Evolutionary conservation across 1,140 invertebrate species (phyloP), one percentile per base, ranked within the genome.

Genomic region (Drosophila novamexicana): DNA sequence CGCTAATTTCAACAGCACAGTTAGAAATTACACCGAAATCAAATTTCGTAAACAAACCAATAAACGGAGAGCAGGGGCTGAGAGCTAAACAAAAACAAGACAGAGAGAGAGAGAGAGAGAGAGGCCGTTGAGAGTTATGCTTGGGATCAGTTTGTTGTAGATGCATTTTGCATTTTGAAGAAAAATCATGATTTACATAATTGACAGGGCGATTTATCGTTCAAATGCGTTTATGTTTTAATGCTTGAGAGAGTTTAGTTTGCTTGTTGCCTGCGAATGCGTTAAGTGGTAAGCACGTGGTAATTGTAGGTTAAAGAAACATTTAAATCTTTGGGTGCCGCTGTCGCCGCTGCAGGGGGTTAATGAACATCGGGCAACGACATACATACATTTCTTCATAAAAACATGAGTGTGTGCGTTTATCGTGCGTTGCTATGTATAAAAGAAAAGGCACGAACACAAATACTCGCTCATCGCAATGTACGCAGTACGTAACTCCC

Each of bases 101-200:
- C 18, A 18, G 22, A 5, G 22, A 29, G 4, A 29, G 22, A 47
- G 22, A 39, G 36, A 45, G 22, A 22, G 6, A 0, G 32, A 53
- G 32, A 45, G 37, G 45, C 40, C 16, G 1, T 40, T 37, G 45
- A 10, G 29, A 37, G 29, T 40, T 54, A 67, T 42, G 54, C 44
- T 59, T 32, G 22, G 14, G 14, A 47, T 45, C 56, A 45, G 1
- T 61, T 37, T 12, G 58, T 16, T 12, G 47, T 36, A 50, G 10
- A 9, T 22, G 53, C 34, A 45, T 62, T 32, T 45, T 22, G 53
- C 34, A 45, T 62, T 32, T 45, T 44, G 44, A 53, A 54, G 62
- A 52, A 78, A 83, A 88, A 88, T 89, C 84, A 89, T 83, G 83
- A 89, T 88, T 88, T 88, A 88, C 77, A 88, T 88, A 88, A 88